Conservation (phyloP, 64 coral and sea anemone species). For the Dendronephthya gigantea region DNA sequence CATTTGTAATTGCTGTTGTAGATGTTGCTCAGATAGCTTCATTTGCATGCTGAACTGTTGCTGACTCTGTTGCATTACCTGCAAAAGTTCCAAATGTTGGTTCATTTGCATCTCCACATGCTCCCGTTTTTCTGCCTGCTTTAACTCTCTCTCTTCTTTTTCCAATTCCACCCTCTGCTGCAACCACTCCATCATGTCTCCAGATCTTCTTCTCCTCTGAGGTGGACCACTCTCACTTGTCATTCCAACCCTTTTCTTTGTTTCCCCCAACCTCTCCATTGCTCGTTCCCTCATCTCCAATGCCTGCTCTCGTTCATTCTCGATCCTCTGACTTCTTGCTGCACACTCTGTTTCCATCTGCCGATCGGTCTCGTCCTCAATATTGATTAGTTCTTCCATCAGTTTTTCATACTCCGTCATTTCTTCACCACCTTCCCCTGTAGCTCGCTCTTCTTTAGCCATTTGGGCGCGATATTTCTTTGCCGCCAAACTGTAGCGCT, state of each 20-base stretch:
- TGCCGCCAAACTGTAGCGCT: neutral
- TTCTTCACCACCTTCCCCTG: neutral
- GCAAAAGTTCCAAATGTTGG: too few relatives aligned
- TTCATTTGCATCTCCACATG: too few relatives aligned
- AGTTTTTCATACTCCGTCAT: neutral
- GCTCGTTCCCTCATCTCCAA: neutral
- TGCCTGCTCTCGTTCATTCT: neutral
- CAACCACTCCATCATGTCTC: conserved; percentile 5
- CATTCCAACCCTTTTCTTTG: neutral
- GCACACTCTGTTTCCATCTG: neutral
- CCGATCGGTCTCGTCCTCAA: neutral
- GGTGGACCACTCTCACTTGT: neutral
- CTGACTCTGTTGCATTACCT: too few relatives aligned
- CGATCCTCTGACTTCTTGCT: neutral
- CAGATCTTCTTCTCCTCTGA: too few relatives aligned
- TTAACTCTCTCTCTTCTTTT: too few relatives aligned
- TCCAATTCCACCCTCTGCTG: too few relatives aligned
- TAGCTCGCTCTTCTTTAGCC: neutral
- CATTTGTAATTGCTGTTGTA: too few relatives aligned
- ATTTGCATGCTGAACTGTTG: too few relatives aligned
- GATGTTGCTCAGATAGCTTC: too few relatives aligned
- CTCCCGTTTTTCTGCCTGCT: too few relatives aligned
- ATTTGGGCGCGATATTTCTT: neutral
- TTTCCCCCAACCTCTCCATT: neutral
- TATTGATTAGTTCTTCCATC: neutral